These are phyloP conservation scores for Reticulitermes speratus DNA, from an alignment of 1,140 invertebrate species.

Conservation along the genomic window DNA sequence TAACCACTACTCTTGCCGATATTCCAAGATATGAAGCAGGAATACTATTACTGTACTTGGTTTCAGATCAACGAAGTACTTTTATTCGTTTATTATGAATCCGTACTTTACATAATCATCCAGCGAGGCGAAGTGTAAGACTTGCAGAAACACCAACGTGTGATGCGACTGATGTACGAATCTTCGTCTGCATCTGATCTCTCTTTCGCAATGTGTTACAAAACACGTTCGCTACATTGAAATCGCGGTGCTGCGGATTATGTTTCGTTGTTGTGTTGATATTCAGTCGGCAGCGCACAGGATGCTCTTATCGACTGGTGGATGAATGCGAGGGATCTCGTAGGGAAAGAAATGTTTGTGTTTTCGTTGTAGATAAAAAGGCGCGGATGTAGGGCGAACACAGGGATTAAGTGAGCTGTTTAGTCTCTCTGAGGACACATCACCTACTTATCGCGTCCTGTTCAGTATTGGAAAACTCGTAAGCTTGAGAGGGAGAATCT, in stretches of 20 bases:
- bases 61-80: too few relatives aligned
- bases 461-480: too few relatives aligned
- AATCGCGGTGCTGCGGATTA: not conserved
- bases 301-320: not conserved
- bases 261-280: not conserved
- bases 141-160: not conserved
- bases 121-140: not conserved
- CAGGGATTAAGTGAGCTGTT: not conserved
- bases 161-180: not conserved
- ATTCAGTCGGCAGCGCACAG: not conserved
- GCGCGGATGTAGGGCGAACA: not conserved
- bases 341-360: not conserved
- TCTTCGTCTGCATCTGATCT: not conserved
- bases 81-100: too few relatives aligned
- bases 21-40: too few relatives aligned
- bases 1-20: too few relatives aligned
- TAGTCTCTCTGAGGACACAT: too few relatives aligned
- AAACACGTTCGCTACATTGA: not conserved
- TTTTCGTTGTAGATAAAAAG: slow-evolving; percentile 13
- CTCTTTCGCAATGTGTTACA: not conserved
- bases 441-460: too few relatives aligned
- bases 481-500: too few relatives aligned
- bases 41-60: too few relatives aligned
- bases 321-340: not conserved
- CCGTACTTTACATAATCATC: too few relatives aligned